Base-by-base conservation (phyloP, 2,797 vertebrate genomes). In the Apodemus agrarius region DNA sequence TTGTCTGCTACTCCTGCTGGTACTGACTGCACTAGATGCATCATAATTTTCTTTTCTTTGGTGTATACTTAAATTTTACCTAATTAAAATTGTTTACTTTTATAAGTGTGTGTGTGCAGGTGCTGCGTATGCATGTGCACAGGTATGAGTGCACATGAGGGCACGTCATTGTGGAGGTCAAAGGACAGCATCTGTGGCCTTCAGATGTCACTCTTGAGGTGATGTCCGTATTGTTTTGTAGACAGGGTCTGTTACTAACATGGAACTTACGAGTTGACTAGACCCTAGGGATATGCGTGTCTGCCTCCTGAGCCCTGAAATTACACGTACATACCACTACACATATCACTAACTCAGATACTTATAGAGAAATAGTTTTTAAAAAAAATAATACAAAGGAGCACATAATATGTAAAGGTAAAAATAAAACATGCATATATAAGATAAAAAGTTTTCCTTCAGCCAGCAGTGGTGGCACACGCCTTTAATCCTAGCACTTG, bases 391-490 rank as follows among this genome's bases (percentile, higher is more conserved):
- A 34, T 67, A 31, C 14, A 34, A 67, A 34, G 63, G 29, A 82
- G 84, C 16, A 90, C 2, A 31, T 86, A 92, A 49, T 31, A 43
- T 88, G 6, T 34, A 76, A 90, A 88, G 89, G 21, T 93, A 87
- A 46, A 87, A 94, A 80, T 57, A 92, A 72, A 88, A 83, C 1
- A 93, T 61, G 16, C 46, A 84, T 84, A 0, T 21, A 14, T 46
- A 90, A 81, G 9, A 78, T 75, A 92, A 94, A 94, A 86, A 63
- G 26, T n/a, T n/a, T n/a, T n/a, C n/a, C n/a, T n/a, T n/a, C n/a
- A n/a, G n/a, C n/a, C n/a, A n/a, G n/a, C n/a, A n/a, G n/a, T n/a
- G n/a, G n/a, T n/a, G n/a, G n/a, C n/a, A n/a, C n/a, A n/a, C n/a
- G n/a, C n/a, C n/a, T n/a, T n/a, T n/a, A n/a, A n/a, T n/a, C n/a